Conservation (phyloP, 2,113 vertebrate genomes). For the Todiramphus chloris region DNA sequence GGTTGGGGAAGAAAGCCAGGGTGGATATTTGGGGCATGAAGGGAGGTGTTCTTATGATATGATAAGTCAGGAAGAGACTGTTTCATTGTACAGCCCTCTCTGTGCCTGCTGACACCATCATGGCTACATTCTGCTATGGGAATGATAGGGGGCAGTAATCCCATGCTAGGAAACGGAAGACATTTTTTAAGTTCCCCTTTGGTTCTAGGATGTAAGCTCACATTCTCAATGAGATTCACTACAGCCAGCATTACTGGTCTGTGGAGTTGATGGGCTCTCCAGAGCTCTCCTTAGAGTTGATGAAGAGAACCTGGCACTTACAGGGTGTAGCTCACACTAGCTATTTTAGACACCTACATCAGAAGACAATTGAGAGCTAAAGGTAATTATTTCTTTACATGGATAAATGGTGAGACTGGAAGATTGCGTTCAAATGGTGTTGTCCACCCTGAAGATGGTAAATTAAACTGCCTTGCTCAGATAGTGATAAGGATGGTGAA, state of each 20-base stretch:
- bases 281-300: background rate
- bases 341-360: background rate
- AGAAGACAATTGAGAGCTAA: background rate
- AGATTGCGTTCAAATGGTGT: background rate
- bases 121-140: background rate
- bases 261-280: background rate
- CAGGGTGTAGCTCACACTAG: background rate
- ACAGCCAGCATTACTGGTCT: background rate
- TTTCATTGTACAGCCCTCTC: background rate
- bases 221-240: background rate
- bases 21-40: background rate
- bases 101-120: background rate
- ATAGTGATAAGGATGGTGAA: background rate
- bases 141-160: background rate
- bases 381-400: background rate
- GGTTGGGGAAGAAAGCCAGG: background rate
- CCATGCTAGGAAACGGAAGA: background rate
- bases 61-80: background rate
- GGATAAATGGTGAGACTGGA: background rate
- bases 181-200: background rate
- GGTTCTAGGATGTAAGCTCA: background rate
- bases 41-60: background rate
- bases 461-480: background rate
- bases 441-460: background rate
- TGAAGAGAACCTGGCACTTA: background rate